These are phyloP conservation scores for Embidobia sp. DNA, from an alignment of 2,888 invertebrate genomes.

Conservation along the genomic window DNA sequence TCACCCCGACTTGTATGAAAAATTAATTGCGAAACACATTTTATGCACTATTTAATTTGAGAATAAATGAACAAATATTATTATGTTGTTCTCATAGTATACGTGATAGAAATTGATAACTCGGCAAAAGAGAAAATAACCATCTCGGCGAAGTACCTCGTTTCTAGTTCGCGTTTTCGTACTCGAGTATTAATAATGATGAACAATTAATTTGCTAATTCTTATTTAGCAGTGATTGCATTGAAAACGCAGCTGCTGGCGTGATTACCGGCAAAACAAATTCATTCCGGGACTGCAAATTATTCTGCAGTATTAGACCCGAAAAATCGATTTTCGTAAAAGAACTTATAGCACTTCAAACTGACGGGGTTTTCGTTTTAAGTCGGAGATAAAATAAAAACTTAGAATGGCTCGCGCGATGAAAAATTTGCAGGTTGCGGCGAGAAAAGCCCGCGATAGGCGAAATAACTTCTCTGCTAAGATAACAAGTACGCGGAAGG, in stretches of 20 bases:
- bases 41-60: too few species aligned
- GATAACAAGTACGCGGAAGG: slow-evolving; percentile 19
- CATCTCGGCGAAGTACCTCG: too few species aligned
- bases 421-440: slow-evolving; percentile 68
- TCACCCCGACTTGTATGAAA: too few species aligned
- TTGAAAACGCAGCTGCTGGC: slow-evolving; percentile 23
- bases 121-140: too few species aligned
- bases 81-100: too few species aligned
- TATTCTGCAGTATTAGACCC: slow-evolving; percentile 75
- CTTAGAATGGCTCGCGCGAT: slow-evolving; percentile 51
- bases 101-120: too few species aligned
- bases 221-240: slow-evolving; percentile 6
- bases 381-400: slow-evolving; percentile 50
- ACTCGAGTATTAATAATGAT: slow-evolving; percentile 13
- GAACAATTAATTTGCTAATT: slow-evolving; percentile 5
- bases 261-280: slow-evolving; percentile 10
- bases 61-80: too few species aligned
- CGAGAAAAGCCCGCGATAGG: slow-evolving; percentile 19
- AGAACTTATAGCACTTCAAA: slow-evolving; percentile 71
- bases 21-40: too few species aligned
- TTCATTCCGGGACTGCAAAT: slow-evolving; percentile 67
- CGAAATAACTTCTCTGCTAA: slow-evolving; percentile 26
- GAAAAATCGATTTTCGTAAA: slow-evolving; percentile 77
- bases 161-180: too few species aligned
- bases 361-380: slow-evolving; percentile 59